Conservation (phyloP, 2,888 invertebrate species). For the Auanema freiburgensis region DNA sequence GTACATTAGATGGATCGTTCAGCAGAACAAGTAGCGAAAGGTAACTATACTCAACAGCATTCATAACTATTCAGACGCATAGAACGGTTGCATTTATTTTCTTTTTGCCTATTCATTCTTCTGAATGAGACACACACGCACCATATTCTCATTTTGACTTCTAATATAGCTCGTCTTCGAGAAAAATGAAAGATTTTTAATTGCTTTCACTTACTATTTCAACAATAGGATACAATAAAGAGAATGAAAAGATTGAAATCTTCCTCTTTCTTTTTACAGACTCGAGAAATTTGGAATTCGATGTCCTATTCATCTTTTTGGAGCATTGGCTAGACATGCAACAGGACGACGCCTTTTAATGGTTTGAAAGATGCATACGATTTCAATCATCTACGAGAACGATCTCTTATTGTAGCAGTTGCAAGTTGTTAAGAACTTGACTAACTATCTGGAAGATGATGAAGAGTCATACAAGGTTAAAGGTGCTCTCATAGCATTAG, state of each 20-base stretch:
- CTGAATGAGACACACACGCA: too few relatives aligned
- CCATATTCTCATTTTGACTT: too few relatives aligned
- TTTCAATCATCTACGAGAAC: background rate
- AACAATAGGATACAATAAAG: conserved; percentile 1
- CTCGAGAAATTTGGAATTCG: conserved; percentile 31
- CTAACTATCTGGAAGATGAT: conserved; percentile 21
- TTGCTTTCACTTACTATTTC: too few relatives aligned
- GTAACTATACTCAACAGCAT: conserved; percentile 17
- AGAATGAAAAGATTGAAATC: background rate
- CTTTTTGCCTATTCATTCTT: too few relatives aligned
- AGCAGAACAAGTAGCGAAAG: conserved; percentile 72
- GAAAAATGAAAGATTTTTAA: conserved; percentile 1
- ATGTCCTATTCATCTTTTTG: conserved; percentile 47
- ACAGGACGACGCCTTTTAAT: conserved; percentile 33
- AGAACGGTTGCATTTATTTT: too few relatives aligned
- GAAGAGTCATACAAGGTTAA: conserved; percentile 34
- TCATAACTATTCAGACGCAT: too few relatives aligned
- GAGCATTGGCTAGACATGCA: conserved; percentile 39
- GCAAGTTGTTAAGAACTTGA: conserved; percentile 25
- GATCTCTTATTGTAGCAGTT: conserved; percentile 8
- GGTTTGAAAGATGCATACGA: conserved; percentile 18
- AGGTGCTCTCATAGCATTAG: conserved; percentile 45
- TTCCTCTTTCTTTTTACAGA: conserved; percentile 12
- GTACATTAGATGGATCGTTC: conserved; percentile 79
- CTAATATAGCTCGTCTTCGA: too few relatives aligned